Evolutionary conservation across 2,888 invertebrate genomes (phyloP).

Genomic region (Hirtodrosophila trivittata): DNA sequence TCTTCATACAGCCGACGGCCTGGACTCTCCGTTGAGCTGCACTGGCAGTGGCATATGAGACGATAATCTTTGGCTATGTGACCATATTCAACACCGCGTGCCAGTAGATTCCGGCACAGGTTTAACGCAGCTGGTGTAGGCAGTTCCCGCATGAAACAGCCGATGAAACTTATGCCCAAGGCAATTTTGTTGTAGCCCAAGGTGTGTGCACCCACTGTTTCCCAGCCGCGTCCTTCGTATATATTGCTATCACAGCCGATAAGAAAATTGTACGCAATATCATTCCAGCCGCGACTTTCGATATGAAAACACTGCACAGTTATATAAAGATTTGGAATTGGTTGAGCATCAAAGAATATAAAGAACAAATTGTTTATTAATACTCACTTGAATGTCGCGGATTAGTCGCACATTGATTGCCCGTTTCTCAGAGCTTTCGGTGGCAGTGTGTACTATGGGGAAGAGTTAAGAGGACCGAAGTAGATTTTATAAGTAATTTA

Average conservation of each 20-base stretch:
- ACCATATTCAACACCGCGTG: conserved; percentile 84
- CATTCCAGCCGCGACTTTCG: conserved; percentile 85
- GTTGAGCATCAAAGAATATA: not conserved
- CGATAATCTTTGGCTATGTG: conserved; percentile 84
- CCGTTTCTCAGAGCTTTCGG: conserved; percentile 84
- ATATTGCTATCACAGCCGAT: conserved; percentile 86
- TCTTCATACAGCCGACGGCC: conserved; percentile 85
- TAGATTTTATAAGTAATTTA: not conserved
- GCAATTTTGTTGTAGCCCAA: conserved; percentile 84
- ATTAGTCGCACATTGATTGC: conserved; percentile 84
- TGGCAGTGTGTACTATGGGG: conserved; percentile 84
- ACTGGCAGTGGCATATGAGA: conserved; percentile 85
- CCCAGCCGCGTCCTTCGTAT: conserved; percentile 86
- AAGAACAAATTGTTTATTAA: not conserved
- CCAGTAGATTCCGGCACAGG: conserved; percentile 84
- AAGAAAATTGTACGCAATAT: conserved; percentile 85
- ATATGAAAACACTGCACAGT: conserved; percentile 84
- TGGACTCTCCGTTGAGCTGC: conserved; percentile 85
- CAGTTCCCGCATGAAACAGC: conserved; percentile 84
- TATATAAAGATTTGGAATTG: not conserved
- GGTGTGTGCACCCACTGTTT: conserved; percentile 85
- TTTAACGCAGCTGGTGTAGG: conserved; percentile 83
- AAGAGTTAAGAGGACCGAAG: too few relatives aligned
- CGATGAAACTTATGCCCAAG: conserved; percentile 85
- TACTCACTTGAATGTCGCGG: conserved; percentile 84